These are phyloP conservation scores for Lasioglossum leucozonium DNA, from an alignment of 2,888 invertebrate genomes.

Conservation along the genomic window DNA sequence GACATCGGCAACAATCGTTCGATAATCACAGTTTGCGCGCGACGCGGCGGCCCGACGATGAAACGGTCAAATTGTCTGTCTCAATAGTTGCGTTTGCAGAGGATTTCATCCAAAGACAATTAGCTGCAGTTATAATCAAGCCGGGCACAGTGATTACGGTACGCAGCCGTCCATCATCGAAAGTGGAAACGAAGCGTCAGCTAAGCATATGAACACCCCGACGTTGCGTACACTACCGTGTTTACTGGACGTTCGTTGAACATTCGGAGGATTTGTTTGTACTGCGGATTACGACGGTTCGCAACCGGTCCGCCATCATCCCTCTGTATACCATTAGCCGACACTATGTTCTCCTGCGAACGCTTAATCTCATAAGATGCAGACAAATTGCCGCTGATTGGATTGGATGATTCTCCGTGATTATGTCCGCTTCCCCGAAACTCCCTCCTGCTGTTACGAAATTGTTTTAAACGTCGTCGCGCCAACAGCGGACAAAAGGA, in stretches of 20 bases:
- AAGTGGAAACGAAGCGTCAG: conserved; percentile 45
- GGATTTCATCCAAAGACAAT: conserved; percentile 57
- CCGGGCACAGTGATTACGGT: conserved; percentile 56
- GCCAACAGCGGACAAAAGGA: background rate
- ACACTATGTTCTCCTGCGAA: conserved; percentile 54
- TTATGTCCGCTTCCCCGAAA: conserved; percentile 38
- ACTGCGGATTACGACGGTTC: conserved; percentile 75
- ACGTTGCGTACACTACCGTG: conserved; percentile 41
- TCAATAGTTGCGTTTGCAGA: conserved; percentile 30
- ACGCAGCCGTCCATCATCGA: conserved; percentile 31
- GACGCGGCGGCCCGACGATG: conserved; percentile 12
- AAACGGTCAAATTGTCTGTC: conserved; percentile 26
- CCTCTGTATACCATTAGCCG: conserved; percentile 57
- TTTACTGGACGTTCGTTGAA: conserved; percentile 69
- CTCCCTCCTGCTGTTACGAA: background rate
- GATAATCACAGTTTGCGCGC: background rate
- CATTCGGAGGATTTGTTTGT: conserved; percentile 75
- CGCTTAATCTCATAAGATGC: conserved; percentile 61
- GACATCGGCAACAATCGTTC: background rate
- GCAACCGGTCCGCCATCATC: conserved; percentile 50
- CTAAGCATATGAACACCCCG: conserved; percentile 37
- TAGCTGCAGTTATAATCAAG: conserved; percentile 69
- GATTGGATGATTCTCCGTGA: conserved; percentile 54
- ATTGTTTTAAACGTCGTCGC: background rate
- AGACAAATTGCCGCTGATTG: conserved; percentile 68